Base-by-base conservation (phyloP, 2,888 invertebrate genomes). In the Dinocampus coccinellae region DNA sequence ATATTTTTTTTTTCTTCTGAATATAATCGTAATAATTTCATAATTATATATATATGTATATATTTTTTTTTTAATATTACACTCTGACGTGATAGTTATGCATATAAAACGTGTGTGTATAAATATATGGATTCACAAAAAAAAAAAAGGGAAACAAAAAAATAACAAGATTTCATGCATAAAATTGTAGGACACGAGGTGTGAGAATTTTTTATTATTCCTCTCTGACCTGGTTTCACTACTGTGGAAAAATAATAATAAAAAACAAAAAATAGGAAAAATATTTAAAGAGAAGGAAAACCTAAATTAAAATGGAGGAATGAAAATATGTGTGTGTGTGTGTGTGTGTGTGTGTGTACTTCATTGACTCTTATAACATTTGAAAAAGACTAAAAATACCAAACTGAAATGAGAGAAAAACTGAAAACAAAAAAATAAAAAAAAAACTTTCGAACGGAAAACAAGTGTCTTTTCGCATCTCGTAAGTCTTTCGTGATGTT, bases 401-500 rank as follows among this genome's bases (percentile, higher is more conserved):
- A 78, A 77, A 78, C 73, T 70, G 61, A 26, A n/a, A n/a, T n/a
- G n/a, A n/a, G n/a, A n/a, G n/a, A n/a, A n/a, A n/a, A n/a, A n/a
- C 3, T 29, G 29, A 29, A 29, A 29, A 29, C 7, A 55, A 61
- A 62, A 70, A 69, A 53, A 16, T 47, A 39, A 69, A n/a, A n/a
- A n/a, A n/a, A n/a, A n/a, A n/a, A n/a, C n/a, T n/a, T n/a, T n/a
- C n/a, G n/a, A n/a, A 72, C 65, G 73, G 69, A 64, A 74, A 69
- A 61, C 53, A 65, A 34, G 61, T 78, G 73, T 78, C 74, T 20
- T 64, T 76, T 70, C 73, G 67, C 72, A 73, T 78, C 76, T 78
- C 80, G 78, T 82, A 82, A 82, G 81, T 82, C 83, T 80, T 73
- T 79, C 72, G 64, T 68, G 72, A 60, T 66, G 47, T 4, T 20